These are phyloP conservation scores for Leptonema lineaticorne DNA, from an alignment of 1,140 invertebrate genomes.

Conservation along the genomic window DNA sequence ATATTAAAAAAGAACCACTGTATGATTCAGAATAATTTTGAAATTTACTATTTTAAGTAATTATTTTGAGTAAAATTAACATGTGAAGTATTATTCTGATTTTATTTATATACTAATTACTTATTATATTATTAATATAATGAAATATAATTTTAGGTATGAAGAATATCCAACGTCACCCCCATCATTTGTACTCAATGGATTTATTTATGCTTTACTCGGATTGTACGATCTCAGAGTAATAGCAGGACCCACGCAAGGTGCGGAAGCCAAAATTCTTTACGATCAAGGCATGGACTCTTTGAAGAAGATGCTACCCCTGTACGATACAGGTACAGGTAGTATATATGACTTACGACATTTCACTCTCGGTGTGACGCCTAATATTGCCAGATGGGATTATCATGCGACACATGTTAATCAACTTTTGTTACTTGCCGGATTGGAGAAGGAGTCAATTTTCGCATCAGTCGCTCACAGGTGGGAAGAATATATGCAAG, in stretches of 20 bases:
- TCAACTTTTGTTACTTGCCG: constrained; percentile 86
- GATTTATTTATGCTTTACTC: constrained; percentile 97
- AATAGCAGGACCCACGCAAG: constrained; percentile 59
- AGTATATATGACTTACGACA: constrained; percentile 97
- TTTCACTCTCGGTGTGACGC: constrained; percentile 82
- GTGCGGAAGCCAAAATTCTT: constrained; percentile 70
- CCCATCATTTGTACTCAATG: constrained; percentile 94
- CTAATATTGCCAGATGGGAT: constrained; percentile 93
- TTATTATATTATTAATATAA: constrained; percentile 6
- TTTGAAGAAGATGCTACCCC: constrained; percentile 83
- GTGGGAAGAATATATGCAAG: constrained; percentile 96
- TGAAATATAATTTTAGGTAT: constrained; percentile 66
- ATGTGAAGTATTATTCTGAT: no score
- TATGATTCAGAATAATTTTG: no score
- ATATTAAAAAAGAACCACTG: no score
- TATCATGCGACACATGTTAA: constrained; percentile 99
- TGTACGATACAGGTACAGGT: constrained; percentile 94
- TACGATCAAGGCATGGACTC: constrained; percentile 87
- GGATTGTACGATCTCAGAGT: constrained; percentile 91
- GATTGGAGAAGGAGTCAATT: constrained; percentile 83
- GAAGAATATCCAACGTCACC: constrained; percentile 98
- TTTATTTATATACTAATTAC: no score
- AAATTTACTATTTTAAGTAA: no score
- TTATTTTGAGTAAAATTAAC: no score
- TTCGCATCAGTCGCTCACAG: constrained; percentile 83